Base-by-base conservation (phyloP, 1,140 invertebrate species). In the Phortica variegata region DNA sequence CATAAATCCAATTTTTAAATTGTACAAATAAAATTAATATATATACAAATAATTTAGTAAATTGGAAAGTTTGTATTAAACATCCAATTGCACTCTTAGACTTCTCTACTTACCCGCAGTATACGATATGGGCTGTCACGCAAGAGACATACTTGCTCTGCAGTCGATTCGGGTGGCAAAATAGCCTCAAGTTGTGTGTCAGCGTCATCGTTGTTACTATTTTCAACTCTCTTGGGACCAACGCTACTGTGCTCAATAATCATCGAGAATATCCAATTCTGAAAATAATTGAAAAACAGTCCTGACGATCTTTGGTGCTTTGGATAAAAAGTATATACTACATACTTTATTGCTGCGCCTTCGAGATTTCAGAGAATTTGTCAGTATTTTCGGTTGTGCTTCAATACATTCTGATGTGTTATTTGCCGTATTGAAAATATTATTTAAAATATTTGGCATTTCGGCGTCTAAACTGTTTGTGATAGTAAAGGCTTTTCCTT, bases 91-190 rank as follows among this genome's bases (percentile, higher is more conserved):
- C n/a, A n/a, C n/a, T n/a, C n/a, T n/a, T n/a, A n/a, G n/a, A n/a
- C n/a, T n/a, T n/a, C n/a, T 20, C 34, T 2, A 76, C 81, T 82
- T 65, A 85, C 84, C 79, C 84, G 79, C 37, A 86, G 73, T 60
- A 87, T 86, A 42, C 85, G 75, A 60, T 78, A 86, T 13, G 85
- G 85, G 60, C 83, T 85, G 52, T 86, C 82, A 37, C 78, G 78
- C 59, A 87, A 79, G 1, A 84, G 73, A 65, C 85, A 86, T 12
- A 85, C 72, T 52, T 73, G 56, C 31, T 71, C 71, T 18, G 56
- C 56, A 15, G 47, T 47, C 47, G 49, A 33, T 33, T 73, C 61
- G 2, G 55, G 58, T 6, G 78, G 71, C 49, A 81, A 37, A 72
- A 80, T 81, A 20, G 73, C 77, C 59, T 81, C 77, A 45, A 80